Evolutionary conservation across 2,113 vertebrate species (phyloP).

Genomic region (Cottus gobio): DNA sequence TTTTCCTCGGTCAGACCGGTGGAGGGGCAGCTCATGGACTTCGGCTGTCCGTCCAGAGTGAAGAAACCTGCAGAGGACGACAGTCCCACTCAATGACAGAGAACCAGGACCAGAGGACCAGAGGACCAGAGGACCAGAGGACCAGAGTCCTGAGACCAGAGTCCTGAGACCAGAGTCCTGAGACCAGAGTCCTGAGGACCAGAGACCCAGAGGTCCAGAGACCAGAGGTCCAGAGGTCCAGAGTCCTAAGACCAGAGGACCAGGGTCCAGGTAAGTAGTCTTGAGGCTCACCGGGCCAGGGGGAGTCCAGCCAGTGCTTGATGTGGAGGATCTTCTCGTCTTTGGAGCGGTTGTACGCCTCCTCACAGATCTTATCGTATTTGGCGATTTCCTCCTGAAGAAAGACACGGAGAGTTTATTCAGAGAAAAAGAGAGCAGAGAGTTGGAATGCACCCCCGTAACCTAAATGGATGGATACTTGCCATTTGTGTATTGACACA

Average conservation of each 20-base stretch:
- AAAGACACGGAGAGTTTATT: no score
- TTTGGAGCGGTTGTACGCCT: slow-evolving; percentile 92
- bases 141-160: background rate
- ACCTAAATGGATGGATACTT: no score
- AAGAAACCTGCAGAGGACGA: slow-evolving; percentile 89
- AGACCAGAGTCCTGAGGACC: no score
- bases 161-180: no score
- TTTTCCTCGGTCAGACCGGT: slow-evolving; percentile 92
- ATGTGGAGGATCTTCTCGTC: slow-evolving; percentile 99
- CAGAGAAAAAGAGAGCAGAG: no score
- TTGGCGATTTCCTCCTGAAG: slow-evolving; percentile 96
- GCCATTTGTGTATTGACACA: no score
- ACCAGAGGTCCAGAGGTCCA: background rate
- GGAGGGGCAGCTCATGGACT: slow-evolving; percentile 94
- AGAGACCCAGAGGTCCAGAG: no score
- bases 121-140: no score
- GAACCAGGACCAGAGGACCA: background rate
- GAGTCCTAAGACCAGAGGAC: no score
- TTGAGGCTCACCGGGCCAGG: slow-evolving; percentile 90
- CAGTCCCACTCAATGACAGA: background rate
- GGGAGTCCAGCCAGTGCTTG: slow-evolving; percentile 99
- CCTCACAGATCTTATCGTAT: slow-evolving; percentile 98
- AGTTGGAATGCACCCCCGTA: no score
- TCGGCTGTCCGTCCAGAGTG: slow-evolving; percentile 95
- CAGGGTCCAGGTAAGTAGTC: no score